Percentiles rank a stretch among this genome's conserved stretches.
Conservation (phyloP, 2,113 vertebrate genomes). For the Suricata suricatta region DNA sequence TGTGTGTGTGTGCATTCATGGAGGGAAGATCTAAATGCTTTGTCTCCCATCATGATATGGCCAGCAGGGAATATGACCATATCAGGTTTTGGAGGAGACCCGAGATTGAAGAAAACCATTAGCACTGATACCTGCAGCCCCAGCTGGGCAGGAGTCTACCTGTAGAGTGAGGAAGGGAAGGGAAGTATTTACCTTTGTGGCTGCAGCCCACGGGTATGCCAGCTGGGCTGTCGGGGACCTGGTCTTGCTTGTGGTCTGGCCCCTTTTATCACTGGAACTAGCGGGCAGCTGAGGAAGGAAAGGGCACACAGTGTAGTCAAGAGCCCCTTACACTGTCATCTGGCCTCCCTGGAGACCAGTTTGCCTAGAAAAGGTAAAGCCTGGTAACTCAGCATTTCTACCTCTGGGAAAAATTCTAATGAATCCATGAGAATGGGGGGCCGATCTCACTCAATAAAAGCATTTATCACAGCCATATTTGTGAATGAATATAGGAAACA, state of each 20-base stretch:
- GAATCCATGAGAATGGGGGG: neutral
- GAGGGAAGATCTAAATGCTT: neutral
- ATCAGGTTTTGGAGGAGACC: neutral
- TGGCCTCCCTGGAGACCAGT: neutral
- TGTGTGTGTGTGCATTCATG: neutral
- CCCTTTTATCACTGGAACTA: too few relatives aligned
- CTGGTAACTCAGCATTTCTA: neutral
- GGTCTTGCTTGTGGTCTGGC: too few relatives aligned
- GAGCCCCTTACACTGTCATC: neutral
- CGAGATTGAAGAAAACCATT: neutral
- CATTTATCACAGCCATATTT: neutral
- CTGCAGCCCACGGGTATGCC: too few relatives aligned
- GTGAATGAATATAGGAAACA: neutral
- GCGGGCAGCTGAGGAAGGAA: neutral
- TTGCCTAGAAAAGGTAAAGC: neutral
- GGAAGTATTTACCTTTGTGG: neutral
- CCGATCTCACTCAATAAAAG: neutral
- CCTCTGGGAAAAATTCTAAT: neutral
- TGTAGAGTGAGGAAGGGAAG: neutral
- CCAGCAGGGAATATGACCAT: neutral
- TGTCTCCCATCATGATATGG: neutral
- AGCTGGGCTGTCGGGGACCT: too few relatives aligned
- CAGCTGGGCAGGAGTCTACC: neutral
- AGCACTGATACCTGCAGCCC: too few relatives aligned
- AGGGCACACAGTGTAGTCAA: too few relatives aligned